Evolutionary conservation across 2,797 vertebrate genomes (phyloP).

Genomic region (Trematomus bernacchii): DNA sequence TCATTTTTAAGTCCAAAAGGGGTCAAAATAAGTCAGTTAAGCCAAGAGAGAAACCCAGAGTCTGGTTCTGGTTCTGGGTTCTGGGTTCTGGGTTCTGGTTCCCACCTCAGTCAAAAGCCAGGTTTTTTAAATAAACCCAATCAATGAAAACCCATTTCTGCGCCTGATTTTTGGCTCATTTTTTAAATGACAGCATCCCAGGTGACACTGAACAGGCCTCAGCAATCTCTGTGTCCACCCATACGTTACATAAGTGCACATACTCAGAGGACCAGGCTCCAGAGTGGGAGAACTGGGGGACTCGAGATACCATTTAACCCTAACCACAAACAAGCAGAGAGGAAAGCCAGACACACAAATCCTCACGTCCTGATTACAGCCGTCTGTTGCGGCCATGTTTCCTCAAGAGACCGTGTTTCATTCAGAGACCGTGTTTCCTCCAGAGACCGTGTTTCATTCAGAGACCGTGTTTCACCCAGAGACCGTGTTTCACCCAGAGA

Average conservation of each 20-base stretch:
- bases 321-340: slow-evolving; percentile 65
- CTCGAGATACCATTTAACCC: slow-evolving; percentile 54
- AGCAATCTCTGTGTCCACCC: slow-evolving; percentile 12
- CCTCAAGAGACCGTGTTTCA: no score
- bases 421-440: no score
- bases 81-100: no score
- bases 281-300: slow-evolving; percentile 43
- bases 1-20: background rate
- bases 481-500: no score
- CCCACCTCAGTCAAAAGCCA: background rate
- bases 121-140: background rate
- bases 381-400: slow-evolving; percentile 48
- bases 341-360: slow-evolving; percentile 64
- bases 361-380: slow-evolving; percentile 66
- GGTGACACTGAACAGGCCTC: slow-evolving; percentile 43
- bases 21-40: no score
- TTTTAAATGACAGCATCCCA: background rate
- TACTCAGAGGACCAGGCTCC: slow-evolving; percentile 18
- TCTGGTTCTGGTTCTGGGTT: no score
- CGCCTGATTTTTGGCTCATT: background rate
- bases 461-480: no score
- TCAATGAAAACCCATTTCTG: background rate
- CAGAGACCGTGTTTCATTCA: no score
- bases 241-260: slow-evolving; percentile 11
- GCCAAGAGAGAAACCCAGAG: no score